Conservation (phyloP, 2,113 vertebrate species). For the Ceyx cyanopectus region DNA sequence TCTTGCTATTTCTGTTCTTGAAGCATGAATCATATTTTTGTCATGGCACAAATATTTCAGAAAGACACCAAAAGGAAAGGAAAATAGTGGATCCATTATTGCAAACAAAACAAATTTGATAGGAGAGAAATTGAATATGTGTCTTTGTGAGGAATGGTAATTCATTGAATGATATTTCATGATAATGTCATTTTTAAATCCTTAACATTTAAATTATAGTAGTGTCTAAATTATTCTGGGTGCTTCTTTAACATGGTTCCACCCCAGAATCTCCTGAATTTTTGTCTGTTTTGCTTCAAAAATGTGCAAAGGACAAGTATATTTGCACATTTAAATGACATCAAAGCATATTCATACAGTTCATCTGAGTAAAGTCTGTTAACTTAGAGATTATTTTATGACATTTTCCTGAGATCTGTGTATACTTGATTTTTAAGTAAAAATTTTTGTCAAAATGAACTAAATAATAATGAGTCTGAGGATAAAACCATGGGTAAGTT, state of each 20-base stretch:
- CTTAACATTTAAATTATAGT: background rate
- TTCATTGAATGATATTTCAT: background rate
- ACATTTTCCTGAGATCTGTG: background rate
- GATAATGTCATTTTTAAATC: background rate
- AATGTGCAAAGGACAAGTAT: background rate
- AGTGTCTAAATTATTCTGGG: background rate
- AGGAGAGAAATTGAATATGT: background rate
- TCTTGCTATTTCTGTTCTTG: background rate
- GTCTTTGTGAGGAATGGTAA: background rate
- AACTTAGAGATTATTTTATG: background rate
- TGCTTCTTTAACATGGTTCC: background rate
- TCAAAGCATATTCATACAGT: background rate
- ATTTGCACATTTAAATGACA: background rate
- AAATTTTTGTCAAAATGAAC: constrained; percentile 1
- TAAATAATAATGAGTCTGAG: background rate
- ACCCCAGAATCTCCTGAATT: background rate
- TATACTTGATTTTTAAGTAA: constrained; percentile 1
- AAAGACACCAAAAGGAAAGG: background rate
- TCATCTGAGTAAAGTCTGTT: background rate
- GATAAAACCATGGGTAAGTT: background rate
- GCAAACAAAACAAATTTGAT: background rate
- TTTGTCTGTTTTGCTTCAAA: background rate
- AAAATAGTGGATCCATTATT: background rate
- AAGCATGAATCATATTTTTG: background rate
- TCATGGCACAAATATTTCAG: background rate